Evolutionary conservation across 2,113 vertebrate species (phyloP).

Genomic region (Corythoichthys intestinalis): DNA sequence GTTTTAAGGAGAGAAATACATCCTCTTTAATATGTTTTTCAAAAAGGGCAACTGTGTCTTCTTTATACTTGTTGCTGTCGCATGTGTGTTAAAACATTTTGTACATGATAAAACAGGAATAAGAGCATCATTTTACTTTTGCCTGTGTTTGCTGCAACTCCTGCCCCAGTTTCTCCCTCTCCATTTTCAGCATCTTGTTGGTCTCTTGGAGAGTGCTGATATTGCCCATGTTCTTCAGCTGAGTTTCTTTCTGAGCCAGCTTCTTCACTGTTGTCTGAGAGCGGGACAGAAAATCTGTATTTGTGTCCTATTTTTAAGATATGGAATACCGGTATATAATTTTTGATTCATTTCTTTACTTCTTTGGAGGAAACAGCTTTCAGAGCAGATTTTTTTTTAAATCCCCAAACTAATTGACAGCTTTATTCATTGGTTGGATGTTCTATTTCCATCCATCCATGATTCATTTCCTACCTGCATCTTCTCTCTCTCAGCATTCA

Average conservation of each 20-base stretch:
- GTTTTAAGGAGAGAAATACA: too few relatives aligned
- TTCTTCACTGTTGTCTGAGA: constrained; percentile 84
- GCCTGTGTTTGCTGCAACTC: constrained; percentile 86
- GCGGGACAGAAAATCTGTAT: neutral
- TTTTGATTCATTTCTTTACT: too few relatives aligned
- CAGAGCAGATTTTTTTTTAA: neutral
- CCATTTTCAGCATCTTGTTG: constrained; percentile 84
- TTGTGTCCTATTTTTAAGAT: neutral
- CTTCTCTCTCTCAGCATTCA: constrained; percentile 87
- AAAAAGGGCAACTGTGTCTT: too few relatives aligned
- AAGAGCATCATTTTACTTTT: constrained; percentile 61
- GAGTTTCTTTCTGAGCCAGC: constrained; percentile 87
- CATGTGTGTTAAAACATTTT: neutral
- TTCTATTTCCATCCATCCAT: neutral
- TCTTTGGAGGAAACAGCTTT: too few relatives aligned
- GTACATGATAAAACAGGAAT: constrained; percentile 38
- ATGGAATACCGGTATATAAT: too few relatives aligned
- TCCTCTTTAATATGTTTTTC: too few relatives aligned
- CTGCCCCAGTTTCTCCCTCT: constrained; percentile 84
- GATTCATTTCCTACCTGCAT: constrained; percentile 78
- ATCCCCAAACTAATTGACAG: neutral
- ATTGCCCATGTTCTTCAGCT: constrained; percentile 91
- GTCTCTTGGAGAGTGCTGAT: constrained; percentile 85
- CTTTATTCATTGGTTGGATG: neutral
- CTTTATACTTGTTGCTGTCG: neutral